Evolutionary conservation across 37 sponge, comb jelly and placozoan species (phyloP).

Genomic region (Aplysina aerophoba): DNA sequence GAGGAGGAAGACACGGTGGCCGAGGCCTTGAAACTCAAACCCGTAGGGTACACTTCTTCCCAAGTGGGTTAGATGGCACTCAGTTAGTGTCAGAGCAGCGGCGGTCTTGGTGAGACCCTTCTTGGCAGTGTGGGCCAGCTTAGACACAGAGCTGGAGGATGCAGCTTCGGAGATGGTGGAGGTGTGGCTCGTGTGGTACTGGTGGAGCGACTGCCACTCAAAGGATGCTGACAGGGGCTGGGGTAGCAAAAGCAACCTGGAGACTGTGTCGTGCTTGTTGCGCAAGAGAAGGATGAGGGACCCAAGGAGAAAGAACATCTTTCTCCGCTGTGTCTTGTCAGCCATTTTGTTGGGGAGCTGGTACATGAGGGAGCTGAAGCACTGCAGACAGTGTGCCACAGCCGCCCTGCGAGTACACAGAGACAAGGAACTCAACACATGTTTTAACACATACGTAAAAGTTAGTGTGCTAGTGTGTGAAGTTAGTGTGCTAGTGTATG

Average conservation of each 20-base stretch:
- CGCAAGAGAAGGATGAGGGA: constrained; percentile 5
- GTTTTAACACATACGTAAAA: too few species aligned
- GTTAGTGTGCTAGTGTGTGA: too few species aligned
- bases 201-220: neutral
- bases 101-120: constrained; percentile 6
- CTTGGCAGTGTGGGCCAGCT: too few species aligned
- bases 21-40: constrained; percentile 46
- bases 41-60: constrained; percentile 52
- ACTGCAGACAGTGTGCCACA: neutral
- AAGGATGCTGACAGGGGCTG: neutral
- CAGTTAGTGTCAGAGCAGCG: constrained; percentile 1
- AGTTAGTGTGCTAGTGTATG: too few species aligned
- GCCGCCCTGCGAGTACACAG: neutral
- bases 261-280: neutral
- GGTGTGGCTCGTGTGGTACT: neutral
- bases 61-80: constrained; percentile 48
- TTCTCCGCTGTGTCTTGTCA: neutral
- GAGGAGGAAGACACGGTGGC: constrained; percentile 21
- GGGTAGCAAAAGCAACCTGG: neutral
- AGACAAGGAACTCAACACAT: too few species aligned
- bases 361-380: neutral
- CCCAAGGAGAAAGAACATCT: constrained; percentile 29
- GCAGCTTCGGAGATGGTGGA: neutral
- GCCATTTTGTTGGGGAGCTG: constrained; percentile 17
- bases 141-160: neutral